phyloP scores from a whole-genome alignment of 2,797 vertebrate species.

The Trachops cirrhosus region DNA sequence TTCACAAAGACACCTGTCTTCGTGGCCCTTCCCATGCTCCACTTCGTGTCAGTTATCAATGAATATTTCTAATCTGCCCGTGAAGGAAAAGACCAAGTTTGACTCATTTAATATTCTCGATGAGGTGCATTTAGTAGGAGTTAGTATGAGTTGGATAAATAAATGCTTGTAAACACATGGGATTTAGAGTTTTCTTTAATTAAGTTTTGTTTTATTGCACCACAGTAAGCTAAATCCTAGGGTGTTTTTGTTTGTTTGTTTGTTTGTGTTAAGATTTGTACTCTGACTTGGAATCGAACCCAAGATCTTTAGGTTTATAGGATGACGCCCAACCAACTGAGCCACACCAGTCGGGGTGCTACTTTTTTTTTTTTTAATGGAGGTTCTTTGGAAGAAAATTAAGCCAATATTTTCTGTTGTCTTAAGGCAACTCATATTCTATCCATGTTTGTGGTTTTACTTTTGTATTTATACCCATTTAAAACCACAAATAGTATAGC shows the following conservation, averaged over 20 bases:
- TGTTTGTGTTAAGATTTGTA: neutral
- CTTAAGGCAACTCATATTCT: neutral
- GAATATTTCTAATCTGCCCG: neutral
- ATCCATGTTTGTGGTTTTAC: neutral
- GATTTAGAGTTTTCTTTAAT: neutral
- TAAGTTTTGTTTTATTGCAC: neutral
- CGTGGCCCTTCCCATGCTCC: neutral
- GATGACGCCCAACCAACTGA: neutral
- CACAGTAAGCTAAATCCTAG: neutral
- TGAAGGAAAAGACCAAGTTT: neutral
- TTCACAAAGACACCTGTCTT: neutral
- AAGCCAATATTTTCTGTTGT: neutral
- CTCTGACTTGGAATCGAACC: neutral
- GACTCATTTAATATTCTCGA: neutral
- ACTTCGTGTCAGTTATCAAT: neutral
- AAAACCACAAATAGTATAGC: neutral
- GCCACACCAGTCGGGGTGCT: neutral
- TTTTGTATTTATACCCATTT: slow-evolving; percentile 26
- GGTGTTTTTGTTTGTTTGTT: neutral
- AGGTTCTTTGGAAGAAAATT: neutral
- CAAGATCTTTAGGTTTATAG: neutral
- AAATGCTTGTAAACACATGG: neutral
- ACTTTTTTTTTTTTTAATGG: neutral
- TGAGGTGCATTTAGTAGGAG: neutral
- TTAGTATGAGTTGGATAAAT: neutral